Evolutionary conservation across 2,888 invertebrate species (phyloP), one percentile per base, ranked within the genome.

Genomic region (Amorpha juglandis): DNA sequence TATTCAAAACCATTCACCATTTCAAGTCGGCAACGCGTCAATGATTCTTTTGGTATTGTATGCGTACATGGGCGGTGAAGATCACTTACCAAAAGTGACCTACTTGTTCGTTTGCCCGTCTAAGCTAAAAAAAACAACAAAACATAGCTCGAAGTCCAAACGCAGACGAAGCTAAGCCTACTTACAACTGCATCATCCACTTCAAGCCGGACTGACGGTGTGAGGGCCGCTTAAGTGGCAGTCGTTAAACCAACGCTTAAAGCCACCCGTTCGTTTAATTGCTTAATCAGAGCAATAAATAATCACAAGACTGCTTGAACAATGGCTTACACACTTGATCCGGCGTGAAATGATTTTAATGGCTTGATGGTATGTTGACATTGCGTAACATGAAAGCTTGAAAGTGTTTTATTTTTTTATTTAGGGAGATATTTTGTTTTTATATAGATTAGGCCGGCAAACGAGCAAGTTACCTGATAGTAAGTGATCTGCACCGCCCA

Each of bases 271-370:
- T n/a, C 27, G 48, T 52, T 68, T 72, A 76, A 75, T 75, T 68
- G 68, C 74, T 76, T 73, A 76, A 75, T 75, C 68, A 75, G 67
- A 64, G 63, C 62, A 67, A 74, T 75, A 75, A 73, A 73, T 73
- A 68, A 74, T 68, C 67, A 69, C 66, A 67, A 73, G 65, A 45
- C 63, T 50, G 63, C 45, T 65, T 48, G 27, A 52, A 53, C 45
- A 63, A 55, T 58, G 66, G 63, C 35, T 38, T 64, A 50, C 35
- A 48, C 66, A 11, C 48, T 42, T 66, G 53, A 66, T 63, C 66
- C 58, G 12, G 19, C 19, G 42, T 63, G 42, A 38, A 50, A 65
- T 63, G 62, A 68, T 68, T 69, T 70, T 69, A 70, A 70, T 65
- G 66, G 66, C 66, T 19, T 48, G 55, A 53, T 19, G 52, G 33